These are phyloP conservation scores for Aeoliscus strigatus DNA, from an alignment of 2,797 vertebrate species.

Conservation along the genomic window DNA sequence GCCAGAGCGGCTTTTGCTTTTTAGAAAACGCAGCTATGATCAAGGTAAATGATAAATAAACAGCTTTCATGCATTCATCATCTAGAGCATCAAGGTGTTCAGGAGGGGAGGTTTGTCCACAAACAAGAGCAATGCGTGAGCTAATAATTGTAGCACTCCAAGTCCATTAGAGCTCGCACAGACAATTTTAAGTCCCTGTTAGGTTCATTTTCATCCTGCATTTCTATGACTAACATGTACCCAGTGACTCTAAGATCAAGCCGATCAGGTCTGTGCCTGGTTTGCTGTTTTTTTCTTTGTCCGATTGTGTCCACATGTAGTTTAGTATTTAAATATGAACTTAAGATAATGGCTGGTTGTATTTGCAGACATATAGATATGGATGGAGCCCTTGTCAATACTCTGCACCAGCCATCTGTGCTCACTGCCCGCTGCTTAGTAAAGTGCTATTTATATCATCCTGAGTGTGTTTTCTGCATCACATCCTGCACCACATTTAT, in stretches of 20 bases:
- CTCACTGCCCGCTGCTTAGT: slow-evolving; percentile 33
- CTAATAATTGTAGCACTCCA: slow-evolving; percentile 60
- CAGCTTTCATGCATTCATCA: slow-evolving; percentile 30
- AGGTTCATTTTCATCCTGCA: slow-evolving; percentile 37
- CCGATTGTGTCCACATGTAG: slow-evolving; percentile 8
- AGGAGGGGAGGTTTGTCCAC: slow-evolving; percentile 21
- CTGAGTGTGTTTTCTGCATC: slow-evolving; percentile 41
- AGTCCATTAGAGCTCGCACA: slow-evolving; percentile 54
- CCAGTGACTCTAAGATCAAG: slow-evolving; percentile 17
- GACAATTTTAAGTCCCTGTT: slow-evolving; percentile 49
- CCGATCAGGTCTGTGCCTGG: slow-evolving; percentile 7
- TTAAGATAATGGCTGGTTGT: slow-evolving; percentile 29
- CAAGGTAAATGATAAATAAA: slow-evolving; percentile 36
- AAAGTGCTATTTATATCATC: slow-evolving; percentile 56
- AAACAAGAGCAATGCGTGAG: slow-evolving; percentile 33
- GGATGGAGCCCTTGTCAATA: slow-evolving; percentile 58
- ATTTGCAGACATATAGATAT: slow-evolving; percentile 62
- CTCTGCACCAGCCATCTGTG: slow-evolving; percentile 59
- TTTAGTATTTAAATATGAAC: slow-evolving; percentile 36
- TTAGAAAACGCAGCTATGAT: slow-evolving; percentile 31
- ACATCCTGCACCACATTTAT: slow-evolving; percentile 28
- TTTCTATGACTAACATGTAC: slow-evolving; percentile 41
- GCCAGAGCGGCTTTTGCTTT: slow-evolving; percentile 18
- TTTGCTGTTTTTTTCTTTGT: slow-evolving; percentile 1
- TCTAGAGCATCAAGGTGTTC: slow-evolving; percentile 32